A percentile compares a stretch with the other conserved stretches of the same genome.
Evolutionary conservation across 2,888 invertebrate species (phyloP).

Genomic region (Lasioglossum oenotherae): DNA sequence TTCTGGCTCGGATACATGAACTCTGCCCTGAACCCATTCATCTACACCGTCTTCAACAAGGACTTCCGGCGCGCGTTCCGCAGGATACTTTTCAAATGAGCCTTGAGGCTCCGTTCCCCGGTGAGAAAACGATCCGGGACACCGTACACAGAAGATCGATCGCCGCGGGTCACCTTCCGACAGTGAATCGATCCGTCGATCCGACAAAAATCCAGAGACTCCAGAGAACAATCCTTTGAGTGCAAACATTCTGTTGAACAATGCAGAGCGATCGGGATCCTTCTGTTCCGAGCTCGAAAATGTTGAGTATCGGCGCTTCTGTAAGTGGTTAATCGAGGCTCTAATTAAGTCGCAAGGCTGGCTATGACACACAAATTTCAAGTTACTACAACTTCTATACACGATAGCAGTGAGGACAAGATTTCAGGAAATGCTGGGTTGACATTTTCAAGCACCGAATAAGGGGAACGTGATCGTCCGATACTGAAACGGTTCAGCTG

Average conservation of each 20-base stretch:
- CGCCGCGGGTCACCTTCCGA: not conserved
- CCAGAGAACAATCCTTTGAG: not conserved
- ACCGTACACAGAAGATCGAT: constrained; percentile 24
- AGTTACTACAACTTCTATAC: not conserved
- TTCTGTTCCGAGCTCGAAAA: not conserved
- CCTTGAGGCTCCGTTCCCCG: constrained; percentile 14
- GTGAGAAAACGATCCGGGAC: constrained; percentile 17
- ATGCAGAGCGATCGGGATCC: not conserved
- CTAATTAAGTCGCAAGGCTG: not conserved
- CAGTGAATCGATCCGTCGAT: not conserved
- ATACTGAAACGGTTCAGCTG: not conserved
- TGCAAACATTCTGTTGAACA: not conserved
- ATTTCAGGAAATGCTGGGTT: not conserved
- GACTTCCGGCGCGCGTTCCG: constrained; percentile 98
- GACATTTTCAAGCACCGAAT: not conserved
- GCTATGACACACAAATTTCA: not conserved
- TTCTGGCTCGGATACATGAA: constrained; percentile 99
- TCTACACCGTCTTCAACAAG: constrained; percentile 98
- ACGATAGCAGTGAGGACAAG: not conserved
- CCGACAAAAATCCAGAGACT: not conserved
- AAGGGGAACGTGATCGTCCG: not conserved
- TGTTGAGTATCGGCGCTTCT: not conserved
- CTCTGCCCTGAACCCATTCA: constrained; percentile 97
- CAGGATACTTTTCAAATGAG: constrained; percentile 97
- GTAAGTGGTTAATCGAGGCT: not conserved